A percentile compares a stretch with the other conserved stretches of the same genome.
Evolutionary conservation across 2,113 vertebrate genomes (phyloP).

Genomic region (Calyptomena viridis): DNA sequence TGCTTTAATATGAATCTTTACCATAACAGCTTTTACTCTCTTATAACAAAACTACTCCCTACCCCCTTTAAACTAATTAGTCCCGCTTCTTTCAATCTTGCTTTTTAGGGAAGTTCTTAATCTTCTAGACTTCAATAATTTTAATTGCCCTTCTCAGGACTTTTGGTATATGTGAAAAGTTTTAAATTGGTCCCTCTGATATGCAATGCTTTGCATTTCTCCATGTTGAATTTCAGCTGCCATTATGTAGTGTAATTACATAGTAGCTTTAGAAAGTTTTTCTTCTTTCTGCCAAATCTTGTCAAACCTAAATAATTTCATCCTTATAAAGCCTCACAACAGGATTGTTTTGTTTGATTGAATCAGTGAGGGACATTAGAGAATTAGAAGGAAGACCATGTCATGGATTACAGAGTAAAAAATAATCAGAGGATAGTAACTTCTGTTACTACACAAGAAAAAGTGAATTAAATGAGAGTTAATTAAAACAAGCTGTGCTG

Average conservation of each 20-base stretch:
- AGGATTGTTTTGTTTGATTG: neutral
- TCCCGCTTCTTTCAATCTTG: neutral
- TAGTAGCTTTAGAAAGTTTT: neutral
- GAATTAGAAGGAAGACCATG: neutral
- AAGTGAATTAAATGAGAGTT: neutral
- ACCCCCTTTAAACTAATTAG: neutral
- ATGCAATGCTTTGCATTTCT: neutral
- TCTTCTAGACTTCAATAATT: neutral
- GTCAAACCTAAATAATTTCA: neutral
- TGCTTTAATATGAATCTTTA: neutral
- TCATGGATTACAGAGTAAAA: neutral
- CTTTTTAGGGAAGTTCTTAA: neutral
- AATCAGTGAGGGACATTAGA: neutral
- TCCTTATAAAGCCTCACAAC: neutral
- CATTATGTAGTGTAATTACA: neutral
- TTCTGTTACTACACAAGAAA: neutral
- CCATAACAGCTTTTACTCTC: neutral
- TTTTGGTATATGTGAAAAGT: neutral
- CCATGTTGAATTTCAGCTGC: neutral
- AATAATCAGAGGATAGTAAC: neutral
- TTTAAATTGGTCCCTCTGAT: neutral
- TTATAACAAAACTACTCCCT: neutral
- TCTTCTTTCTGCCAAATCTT: neutral
- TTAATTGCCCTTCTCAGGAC: neutral
- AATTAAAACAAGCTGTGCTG: neutral